A percentile compares a stretch with the other conserved stretches of the same genome.
These are phyloP conservation scores for Charanyca ferruginea DNA, from an alignment of 2,888 invertebrate species.

Conservation along the genomic window DNA sequence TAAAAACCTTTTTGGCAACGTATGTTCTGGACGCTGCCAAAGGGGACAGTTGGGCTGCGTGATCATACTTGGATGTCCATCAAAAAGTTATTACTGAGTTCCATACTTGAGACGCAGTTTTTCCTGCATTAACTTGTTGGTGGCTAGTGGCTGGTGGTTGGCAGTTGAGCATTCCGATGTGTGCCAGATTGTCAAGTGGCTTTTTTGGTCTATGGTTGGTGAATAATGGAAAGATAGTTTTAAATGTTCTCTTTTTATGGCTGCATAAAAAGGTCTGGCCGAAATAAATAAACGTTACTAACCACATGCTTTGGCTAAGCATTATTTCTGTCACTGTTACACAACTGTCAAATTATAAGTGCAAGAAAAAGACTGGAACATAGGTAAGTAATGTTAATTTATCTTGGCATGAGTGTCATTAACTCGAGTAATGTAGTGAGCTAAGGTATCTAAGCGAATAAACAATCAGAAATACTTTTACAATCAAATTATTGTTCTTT, in stretches of 20 bases:
- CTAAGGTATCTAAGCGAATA: conserved; percentile 5
- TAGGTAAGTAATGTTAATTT: not conserved
- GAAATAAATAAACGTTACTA: not conserved
- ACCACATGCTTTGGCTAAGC: not conserved
- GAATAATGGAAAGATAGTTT: conserved; percentile 16
- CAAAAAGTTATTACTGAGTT: conserved; percentile 67
- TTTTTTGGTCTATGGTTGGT: conserved; percentile 33
- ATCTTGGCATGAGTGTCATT: not conserved
- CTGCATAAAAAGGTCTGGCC: not conserved
- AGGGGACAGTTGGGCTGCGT: conserved; percentile 63
- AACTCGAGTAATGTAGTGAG: not conserved
- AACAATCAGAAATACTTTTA: not conserved
- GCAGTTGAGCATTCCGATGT: conserved; percentile 35
- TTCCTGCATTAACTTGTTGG: conserved; percentile 61
- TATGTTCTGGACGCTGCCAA: conserved; percentile 67
- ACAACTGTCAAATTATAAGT: not conserved
- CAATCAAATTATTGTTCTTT: conserved; percentile 7
- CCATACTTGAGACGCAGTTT: conserved; percentile 58
- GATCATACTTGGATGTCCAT: conserved; percentile 74
- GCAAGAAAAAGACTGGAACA: not conserved
- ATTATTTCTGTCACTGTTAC: not conserved
- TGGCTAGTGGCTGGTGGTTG: conserved; percentile 18
- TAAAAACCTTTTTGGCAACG: conserved; percentile 67
- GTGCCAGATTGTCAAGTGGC: conserved; percentile 48
- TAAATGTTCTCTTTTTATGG: not conserved